Conservation (phyloP, 1,140 invertebrate genomes). For the Ostrea edulis region DNA sequence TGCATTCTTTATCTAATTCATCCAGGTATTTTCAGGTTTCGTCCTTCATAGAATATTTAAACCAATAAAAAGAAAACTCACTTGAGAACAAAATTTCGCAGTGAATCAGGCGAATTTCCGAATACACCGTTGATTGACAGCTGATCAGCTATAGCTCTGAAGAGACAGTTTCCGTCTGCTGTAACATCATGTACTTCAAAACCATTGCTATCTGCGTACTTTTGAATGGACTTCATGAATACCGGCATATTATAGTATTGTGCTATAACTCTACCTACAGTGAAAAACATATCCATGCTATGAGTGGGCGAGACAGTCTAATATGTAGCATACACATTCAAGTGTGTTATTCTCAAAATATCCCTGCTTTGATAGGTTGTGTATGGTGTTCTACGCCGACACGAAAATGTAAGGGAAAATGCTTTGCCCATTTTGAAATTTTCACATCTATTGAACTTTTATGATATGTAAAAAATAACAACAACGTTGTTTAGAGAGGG, state of each 20-base stretch:
- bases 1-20: too few species aligned
- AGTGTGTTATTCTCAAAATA: too few species aligned
- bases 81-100: constrained; percentile 45
- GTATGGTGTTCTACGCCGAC: too few species aligned
- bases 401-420: too few species aligned
- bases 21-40: too few species aligned
- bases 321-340: too few species aligned
- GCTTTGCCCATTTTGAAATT: too few species aligned
- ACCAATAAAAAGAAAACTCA: background rate
- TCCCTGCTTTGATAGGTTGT: too few species aligned
- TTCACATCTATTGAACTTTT: too few species aligned
- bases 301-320: background rate
- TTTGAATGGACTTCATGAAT: background rate
- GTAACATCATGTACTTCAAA: constrained; percentile 27
- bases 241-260: constrained; percentile 14
- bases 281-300: background rate
- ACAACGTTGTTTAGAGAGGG: too few species aligned
- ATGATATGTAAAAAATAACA: too few species aligned
- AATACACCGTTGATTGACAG: constrained; percentile 44
- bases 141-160: constrained; percentile 51
- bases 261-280: background rate
- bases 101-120: constrained; percentile 34
- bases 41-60: too few species aligned
- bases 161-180: constrained; percentile 52
- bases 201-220: background rate